Evolutionary conservation across 2,888 invertebrate species (phyloP).

Genomic region (Drosophila maculinotata): DNA sequence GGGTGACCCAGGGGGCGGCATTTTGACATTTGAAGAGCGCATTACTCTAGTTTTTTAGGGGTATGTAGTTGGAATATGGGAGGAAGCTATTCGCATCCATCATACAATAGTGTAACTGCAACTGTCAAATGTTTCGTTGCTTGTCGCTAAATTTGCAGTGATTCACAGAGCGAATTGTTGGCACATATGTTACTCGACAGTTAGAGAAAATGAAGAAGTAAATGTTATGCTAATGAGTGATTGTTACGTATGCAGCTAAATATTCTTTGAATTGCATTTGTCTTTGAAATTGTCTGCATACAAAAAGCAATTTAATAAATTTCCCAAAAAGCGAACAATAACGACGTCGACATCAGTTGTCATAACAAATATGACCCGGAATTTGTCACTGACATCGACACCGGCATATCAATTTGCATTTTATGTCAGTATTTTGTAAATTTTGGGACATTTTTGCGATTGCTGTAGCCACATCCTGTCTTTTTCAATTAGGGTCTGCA

Average conservation of each 20-base stretch:
- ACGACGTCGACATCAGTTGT: conserved; percentile 65
- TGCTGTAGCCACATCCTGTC: conserved; percentile 42
- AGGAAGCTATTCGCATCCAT: conserved; percentile 48
- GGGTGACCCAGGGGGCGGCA: no score
- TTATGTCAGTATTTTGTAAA: conserved; percentile 47
- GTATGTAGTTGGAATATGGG: not conserved
- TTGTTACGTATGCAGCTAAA: conserved; percentile 48
- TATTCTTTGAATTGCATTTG: conserved; percentile 20
- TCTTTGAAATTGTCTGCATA: conserved; percentile 16
- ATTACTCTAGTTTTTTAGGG: not conserved
- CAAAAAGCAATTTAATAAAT: conserved; percentile 62
- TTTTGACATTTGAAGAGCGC: not conserved
- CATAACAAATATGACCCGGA: conserved; percentile 68
- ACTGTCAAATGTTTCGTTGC: conserved; percentile 70
- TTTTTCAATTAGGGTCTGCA: conserved; percentile 62
- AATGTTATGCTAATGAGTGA: conserved; percentile 78
- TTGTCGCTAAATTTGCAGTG: conserved; percentile 67
- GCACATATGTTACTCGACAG: conserved; percentile 60
- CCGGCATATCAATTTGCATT: conserved; percentile 44
- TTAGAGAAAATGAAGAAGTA: conserved; percentile 8
- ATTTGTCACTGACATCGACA: no score
- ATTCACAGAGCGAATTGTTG: conserved; percentile 71
- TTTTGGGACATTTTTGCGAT: conserved; percentile 60
- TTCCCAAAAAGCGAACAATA: conserved; percentile 57
- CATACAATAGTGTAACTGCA: conserved; percentile 64